Base-by-base conservation (phyloP, 1,140 invertebrate species). In the Daktulosphaira vitifoliae region DNA sequence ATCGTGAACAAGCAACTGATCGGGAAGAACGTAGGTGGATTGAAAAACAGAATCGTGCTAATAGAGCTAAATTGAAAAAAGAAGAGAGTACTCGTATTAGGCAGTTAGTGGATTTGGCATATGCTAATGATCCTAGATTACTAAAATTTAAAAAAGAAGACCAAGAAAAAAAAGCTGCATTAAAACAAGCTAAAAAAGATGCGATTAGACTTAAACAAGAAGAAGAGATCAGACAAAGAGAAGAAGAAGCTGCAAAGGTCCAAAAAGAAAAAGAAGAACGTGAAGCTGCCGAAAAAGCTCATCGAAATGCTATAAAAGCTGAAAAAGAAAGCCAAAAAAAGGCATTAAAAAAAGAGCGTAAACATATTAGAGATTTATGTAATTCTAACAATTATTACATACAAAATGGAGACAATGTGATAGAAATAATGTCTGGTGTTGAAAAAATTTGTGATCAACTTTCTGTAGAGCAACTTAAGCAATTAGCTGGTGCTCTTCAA, bases 1-100 rank as follows among this genome's bases (percentile, higher is more conserved):
- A 98, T 70, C 98, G 98, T 75, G 93, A 97, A 73, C 94, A 92
- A 73, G 96, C 94, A 3, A 88, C 94, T 76, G 93, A 90, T 78
- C 84, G 95, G 1, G 94, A 97, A 70, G 95, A 97, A 78, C 80
- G 96, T 23, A 84, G 91, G 66, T 97, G 91, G 87, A 97, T 98
- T 71, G 96, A 99, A 72, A 98, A 96, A 77, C 90, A 96, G 73
- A 99, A 98, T 73, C 96, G 95, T 80, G 85, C 81, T 11, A 90
- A 88, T 15, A 77, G 96, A 46, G 84, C 88, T 13, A 92, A 96
- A 72, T 81, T 88, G 70, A 97, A 97, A 77, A 98, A 98, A 74
- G 95, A 98, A 76, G 96, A 98, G 81, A 94, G 92, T 85, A 77
- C 84, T 0, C 79, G 96, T 69, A 91, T 98, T 71, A 79, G 95